A percentile compares a stretch with the other conserved stretches of the same genome.
phyloP scores from a whole-genome alignment of 2,113 vertebrate genomes.

The Zosterops hypoxanthus region DNA sequence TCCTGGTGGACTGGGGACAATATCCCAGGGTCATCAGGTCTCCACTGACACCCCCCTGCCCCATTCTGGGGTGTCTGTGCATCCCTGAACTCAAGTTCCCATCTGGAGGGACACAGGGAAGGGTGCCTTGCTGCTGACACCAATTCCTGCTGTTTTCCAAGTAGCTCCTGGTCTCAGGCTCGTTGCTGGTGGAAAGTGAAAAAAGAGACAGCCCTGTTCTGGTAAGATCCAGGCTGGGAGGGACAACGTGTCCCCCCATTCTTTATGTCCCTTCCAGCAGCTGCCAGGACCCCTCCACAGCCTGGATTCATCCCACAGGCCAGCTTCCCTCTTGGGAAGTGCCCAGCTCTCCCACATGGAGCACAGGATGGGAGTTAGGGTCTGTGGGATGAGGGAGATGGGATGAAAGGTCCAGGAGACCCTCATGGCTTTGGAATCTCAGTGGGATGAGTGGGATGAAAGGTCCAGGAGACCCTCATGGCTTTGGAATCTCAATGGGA shows the following conservation, averaged over 20 bases:
- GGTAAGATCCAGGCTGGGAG: slow-evolving; percentile 17
- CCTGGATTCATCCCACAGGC: not conserved
- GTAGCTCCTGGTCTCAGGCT: slow-evolving; percentile 58
- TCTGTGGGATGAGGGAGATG: not conserved
- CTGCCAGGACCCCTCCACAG: not conserved
- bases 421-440: rapidly evolving
- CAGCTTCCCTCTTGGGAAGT: rapidly evolving
- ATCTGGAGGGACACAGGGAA: not conserved
- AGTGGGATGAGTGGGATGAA: not conserved
- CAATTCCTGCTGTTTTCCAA: not conserved
- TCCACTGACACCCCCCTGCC: too few relatives aligned
- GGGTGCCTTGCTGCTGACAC: not conserved
- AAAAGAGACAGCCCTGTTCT: slow-evolving; percentile 17
- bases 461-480: not conserved
- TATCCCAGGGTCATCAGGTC: not conserved
- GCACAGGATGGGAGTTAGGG: not conserved
- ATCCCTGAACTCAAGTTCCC: rapidly evolving
- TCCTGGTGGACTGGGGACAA: rapidly evolving
- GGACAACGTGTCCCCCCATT: rapidly evolving
- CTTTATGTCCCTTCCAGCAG: not conserved
- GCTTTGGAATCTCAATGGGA: not conserved
- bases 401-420: not conserved
- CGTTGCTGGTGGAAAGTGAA: slow-evolving; percentile 50
- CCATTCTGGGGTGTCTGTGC: rapidly evolving
- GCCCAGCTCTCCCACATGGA: not conserved